These are phyloP conservation scores for Neolamprologus devosi DNA, from an alignment of 2,113 vertebrate species.

Conservation along the genomic window DNA sequence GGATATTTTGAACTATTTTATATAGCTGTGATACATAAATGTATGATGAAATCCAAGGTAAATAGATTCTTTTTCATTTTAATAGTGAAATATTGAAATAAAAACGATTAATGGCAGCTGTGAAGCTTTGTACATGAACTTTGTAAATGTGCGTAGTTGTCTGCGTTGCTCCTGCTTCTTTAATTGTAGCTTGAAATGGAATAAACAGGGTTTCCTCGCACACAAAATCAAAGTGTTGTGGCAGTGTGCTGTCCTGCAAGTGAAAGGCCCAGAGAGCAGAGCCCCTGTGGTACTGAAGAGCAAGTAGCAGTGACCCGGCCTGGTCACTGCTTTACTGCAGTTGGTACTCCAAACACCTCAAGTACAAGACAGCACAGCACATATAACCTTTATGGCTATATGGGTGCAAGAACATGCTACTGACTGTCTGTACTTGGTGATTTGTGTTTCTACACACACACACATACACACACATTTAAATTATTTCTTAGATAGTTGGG, in stretches of 20 bases:
- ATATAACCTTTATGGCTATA: not conserved
- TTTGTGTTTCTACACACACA: not conserved
- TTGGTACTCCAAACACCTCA: not conserved
- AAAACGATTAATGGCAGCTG: not conserved
- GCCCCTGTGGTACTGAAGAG: not conserved
- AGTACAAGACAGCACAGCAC: not conserved
- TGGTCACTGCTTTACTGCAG: not conserved
- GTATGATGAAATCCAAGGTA: not conserved
- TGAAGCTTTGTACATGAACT: not conserved
- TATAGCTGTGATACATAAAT: not conserved
- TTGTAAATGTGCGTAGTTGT: not conserved
- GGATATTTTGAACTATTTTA: too few species aligned
- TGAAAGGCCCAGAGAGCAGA: not conserved
- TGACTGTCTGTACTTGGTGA: not conserved
- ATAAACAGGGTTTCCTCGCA: not conserved
- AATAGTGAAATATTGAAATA: not conserved
- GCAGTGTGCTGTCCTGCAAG: not conserved
- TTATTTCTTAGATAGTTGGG: not conserved
- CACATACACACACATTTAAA: rapidly evolving
- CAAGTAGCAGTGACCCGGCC: not conserved
- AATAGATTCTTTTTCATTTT: not conserved
- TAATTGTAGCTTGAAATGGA: not conserved
- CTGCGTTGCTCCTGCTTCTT: not conserved
- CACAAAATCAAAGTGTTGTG: not conserved
- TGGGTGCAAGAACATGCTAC: not conserved